These are phyloP conservation scores for Amphipyra tragopoginis DNA, from an alignment of 2,888 invertebrate genomes.

Conservation along the genomic window DNA sequence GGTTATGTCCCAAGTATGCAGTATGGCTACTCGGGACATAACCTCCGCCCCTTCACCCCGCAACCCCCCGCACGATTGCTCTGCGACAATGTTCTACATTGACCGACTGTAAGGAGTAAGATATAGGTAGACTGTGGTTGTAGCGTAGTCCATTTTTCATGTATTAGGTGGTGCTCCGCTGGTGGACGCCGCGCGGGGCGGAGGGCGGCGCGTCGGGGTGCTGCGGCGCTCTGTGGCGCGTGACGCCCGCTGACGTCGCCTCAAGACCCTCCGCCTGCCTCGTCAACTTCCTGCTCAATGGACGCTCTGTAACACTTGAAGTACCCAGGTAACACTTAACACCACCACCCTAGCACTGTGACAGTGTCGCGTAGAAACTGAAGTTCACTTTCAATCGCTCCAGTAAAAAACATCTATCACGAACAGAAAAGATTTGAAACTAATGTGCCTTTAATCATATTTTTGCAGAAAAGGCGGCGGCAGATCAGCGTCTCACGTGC, in stretches of 20 bases:
- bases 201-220: conserved; percentile 94
- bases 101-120: no score
- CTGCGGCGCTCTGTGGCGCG: conserved; percentile 96
- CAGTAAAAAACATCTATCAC: no score
- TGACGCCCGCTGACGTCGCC: conserved; percentile 98
- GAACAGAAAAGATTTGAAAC: neutral
- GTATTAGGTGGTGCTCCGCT: conserved; percentile 94
- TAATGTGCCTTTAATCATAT: no score
- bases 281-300: conserved; percentile 98
- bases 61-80: no score
- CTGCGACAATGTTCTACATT: no score
- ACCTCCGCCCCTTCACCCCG: no score
- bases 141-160: neutral
- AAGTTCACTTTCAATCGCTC: no score
- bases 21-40: no score
- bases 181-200: conserved; percentile 98
- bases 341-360: no score
- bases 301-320: conserved; percentile 97
- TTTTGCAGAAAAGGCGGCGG: conserved; percentile 92
- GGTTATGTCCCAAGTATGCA: no score
- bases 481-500: conserved; percentile 96
- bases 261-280: conserved; percentile 99
- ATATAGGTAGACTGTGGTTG: no score
- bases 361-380: no score
- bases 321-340: conserved; percentile 91